Evolutionary conservation across 2,888 invertebrate genomes (phyloP), one percentile per base, ranked within the genome.

Genomic region (Antheraea assamensis): DNA sequence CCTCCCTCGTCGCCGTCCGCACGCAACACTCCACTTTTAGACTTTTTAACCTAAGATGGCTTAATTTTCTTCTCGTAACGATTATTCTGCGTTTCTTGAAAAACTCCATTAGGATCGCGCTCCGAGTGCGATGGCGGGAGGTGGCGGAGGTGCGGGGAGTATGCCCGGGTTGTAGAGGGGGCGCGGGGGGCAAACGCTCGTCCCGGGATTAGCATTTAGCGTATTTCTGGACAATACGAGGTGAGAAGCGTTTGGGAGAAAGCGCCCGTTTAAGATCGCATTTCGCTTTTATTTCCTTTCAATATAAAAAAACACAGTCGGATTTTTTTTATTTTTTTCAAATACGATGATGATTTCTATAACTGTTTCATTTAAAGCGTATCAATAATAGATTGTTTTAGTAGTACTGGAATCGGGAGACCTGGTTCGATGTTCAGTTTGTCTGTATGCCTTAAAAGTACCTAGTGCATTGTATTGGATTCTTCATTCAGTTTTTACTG

Each of bases 11-110:
- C 10, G 42, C 7, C 13, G 42, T 58, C 77, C 76, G 80, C 77
- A 68, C 80, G 74, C 78, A 78, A 82, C 85, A 83, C 88, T 85
- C 85, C 84, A 85, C 83, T 89, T 89, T 90, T 89, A 89, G 89
- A 90, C 90, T 90, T 91, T 92, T 92, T 90, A 90, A 89, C 88
- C 90, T 89, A 88, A 92, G 92, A 92, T 91, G 92, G 89, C 92
- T 92, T 92, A 91, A 93, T 93, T 92, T 92, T 88, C 90, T 89
- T 86, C 87, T 86, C 85, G 81, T 85, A 81, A 83, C 87, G 85
- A 89, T 87, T 87, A 87, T 88, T 88, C 80, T 85, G 79, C 85
- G 84, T 87, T 89, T 87, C 89, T 90, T 88, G 79, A 86, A 88
- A 90, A 90, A 88, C 87, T 87, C 89, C 88, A 89, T 91, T 91